Percentiles rank a stretch among this genome's conserved stretches.
These are phyloP conservation scores for Myiagra hebetior DNA, from an alignment of 2,113 vertebrate species.

Conservation along the genomic window DNA sequence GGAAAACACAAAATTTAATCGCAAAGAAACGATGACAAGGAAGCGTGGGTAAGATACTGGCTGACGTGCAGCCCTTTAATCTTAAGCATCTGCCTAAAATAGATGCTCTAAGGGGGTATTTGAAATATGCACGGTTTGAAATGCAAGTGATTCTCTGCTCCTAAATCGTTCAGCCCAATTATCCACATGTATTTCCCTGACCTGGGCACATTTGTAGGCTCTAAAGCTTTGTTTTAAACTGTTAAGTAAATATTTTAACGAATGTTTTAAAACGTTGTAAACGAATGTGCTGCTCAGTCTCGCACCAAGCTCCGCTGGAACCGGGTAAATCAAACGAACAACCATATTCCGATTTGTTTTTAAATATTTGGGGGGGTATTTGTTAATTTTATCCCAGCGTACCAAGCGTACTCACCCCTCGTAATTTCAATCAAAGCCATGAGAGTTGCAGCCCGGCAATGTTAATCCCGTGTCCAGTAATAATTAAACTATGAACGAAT, in stretches of 20 bases:
- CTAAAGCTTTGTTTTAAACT: background rate
- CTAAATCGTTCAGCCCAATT: background rate
- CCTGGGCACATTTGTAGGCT: background rate
- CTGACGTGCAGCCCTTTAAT: background rate
- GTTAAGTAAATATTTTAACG: constrained; percentile 33
- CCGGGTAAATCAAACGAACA: background rate
- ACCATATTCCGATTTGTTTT: background rate
- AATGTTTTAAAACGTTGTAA: background rate
- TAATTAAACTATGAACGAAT: background rate
- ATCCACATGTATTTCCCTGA: background rate
- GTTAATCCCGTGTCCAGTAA: background rate
- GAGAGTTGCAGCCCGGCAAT: background rate
- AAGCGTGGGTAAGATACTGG: constrained; percentile 31
- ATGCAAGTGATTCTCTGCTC: background rate
- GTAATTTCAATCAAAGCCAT: background rate
- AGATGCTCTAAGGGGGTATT: background rate
- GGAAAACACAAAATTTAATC: constrained; percentile 46
- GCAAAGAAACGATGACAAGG: constrained; percentile 33
- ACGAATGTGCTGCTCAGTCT: background rate
- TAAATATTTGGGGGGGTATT: background rate
- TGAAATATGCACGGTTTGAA: background rate
- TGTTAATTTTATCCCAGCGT: background rate
- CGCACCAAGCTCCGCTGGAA: background rate
- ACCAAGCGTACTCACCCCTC: background rate
- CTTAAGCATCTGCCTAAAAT: constrained; percentile 17